Base-by-base conservation (phyloP, 2,888 invertebrate genomes). In the Rhaphigaster nebulosa region DNA sequence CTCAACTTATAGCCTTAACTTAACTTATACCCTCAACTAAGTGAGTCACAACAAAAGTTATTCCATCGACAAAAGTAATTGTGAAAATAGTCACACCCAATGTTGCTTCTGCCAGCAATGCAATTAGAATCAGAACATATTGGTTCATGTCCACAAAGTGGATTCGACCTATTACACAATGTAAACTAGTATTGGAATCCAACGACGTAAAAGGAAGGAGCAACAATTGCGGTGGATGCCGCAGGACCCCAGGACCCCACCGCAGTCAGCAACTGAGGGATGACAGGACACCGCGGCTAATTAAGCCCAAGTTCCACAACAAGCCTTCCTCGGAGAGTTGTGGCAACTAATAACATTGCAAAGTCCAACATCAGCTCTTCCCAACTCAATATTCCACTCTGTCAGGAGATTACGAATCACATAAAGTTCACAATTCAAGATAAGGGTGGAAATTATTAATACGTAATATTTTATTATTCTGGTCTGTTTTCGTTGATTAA, bases 261-360 rank as follows among this genome's bases (percentile, higher is more conserved):
- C 34, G 29, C 34, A 70, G 20, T 18, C 60, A 23, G 34, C 34
- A 34, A 70, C 70, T 34, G 34, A 34, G 70, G 34, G 70, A 65
- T 38, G 70, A 38, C 70, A 38, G 38, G 38, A 76, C 70, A 76
- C 34, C 18, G 38, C 12, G 5, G 29, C 70, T 76, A 76, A 76
- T 76, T 76, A 76, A 38, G 34, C 38, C n/a, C 70, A 38, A 76
- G 34, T 76, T 76, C 34, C 38, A 76, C 70, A 76, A 70, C 34
- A 34, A 34, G 70, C 70, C 60, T 38, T 29, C 34, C 38, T 76
- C 70, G 20, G 70, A 76, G 70, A 76, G 70, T 76, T 76, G 70
- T 20, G 70, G 70, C 70, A 76, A 76, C 34, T 76, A 76, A 76
- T 76, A 76, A 38, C 70, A 38, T 76, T 76, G 18, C 70, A 38